Evolutionary conservation across 2,797 vertebrate genomes (phyloP).

Genomic region (Pseudomugil tenellus): DNA sequence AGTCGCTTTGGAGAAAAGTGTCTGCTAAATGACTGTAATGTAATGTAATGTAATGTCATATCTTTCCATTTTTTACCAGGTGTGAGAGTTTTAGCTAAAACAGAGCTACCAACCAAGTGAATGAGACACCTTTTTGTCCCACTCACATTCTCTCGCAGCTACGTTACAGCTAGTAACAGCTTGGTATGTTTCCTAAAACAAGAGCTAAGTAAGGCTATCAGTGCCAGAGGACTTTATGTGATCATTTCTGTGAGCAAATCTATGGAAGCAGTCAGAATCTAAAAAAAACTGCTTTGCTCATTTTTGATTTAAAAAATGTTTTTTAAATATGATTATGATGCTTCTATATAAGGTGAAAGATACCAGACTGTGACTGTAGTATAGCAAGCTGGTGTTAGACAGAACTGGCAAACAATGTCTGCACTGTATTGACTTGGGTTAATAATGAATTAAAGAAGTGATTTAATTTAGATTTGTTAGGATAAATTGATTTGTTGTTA

Average conservation of each 20-base stretch:
- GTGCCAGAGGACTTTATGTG: not conserved
- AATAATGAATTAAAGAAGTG: conserved; percentile 41
- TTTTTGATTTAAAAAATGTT: not conserved
- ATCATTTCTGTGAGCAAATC: not conserved
- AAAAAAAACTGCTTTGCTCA: not conserved
- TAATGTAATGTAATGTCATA: too few relatives aligned
- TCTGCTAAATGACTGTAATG: too few relatives aligned
- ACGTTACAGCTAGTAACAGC: not conserved
- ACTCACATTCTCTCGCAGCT: not conserved
- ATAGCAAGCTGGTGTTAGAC: conserved; percentile 44
- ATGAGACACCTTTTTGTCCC: not conserved
- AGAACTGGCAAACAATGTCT: conserved; percentile 53
- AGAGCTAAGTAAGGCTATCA: not conserved
- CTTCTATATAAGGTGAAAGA: conserved; percentile 40
- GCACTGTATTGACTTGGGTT: conserved; percentile 34
- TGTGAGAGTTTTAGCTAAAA: not conserved
- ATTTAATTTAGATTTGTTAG: conserved; percentile 21
- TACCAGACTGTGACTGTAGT: conserved; percentile 29
- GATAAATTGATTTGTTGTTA: conserved; percentile 54
- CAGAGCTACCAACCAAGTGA: not conserved
- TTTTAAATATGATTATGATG: conserved; percentile 31
- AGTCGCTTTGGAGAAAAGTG: too few relatives aligned
- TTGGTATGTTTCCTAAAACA: not conserved
- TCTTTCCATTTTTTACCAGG: not conserved
- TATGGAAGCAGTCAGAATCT: not conserved